These are phyloP conservation scores for Liparis tanakae DNA, from an alignment of 2,797 vertebrate genomes.

Conservation along the genomic window DNA sequence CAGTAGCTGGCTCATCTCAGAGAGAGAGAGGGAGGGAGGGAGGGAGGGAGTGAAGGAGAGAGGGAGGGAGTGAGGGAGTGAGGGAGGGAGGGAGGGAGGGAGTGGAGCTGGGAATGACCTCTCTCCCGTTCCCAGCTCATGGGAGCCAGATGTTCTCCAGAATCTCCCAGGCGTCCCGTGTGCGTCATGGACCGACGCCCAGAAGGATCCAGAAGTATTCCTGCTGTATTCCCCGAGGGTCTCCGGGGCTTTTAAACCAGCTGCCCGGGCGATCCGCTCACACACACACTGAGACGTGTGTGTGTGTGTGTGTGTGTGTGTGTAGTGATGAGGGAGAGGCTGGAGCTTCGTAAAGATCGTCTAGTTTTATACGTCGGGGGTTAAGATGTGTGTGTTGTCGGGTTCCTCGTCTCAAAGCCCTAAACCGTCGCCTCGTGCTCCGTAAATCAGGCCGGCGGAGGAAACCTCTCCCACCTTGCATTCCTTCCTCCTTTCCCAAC, in stretches of 20 bases:
- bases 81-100: not conserved
- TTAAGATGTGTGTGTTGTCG: constrained; percentile 7
- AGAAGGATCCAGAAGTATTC: constrained; percentile 46
- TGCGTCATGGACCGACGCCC: constrained; percentile 53
- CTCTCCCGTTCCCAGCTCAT: constrained; percentile 51
- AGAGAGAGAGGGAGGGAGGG: constrained; percentile 31
- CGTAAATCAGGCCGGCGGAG: constrained; percentile 35
- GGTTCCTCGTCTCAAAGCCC: constrained; percentile 16
- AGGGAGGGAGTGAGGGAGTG: constrained; percentile 3
- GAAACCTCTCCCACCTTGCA: constrained; percentile 22
- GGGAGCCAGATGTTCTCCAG: constrained; percentile 75
- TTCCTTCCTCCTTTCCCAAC: constrained; percentile 46
- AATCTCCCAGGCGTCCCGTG: constrained; percentile 61
- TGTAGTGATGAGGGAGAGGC: not conserved
- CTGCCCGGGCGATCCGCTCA: constrained; percentile 39
- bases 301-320: constrained; percentile 32
- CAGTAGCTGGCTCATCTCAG: constrained; percentile 55
- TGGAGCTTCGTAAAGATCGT: constrained; percentile 1
- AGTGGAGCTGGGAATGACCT: constrained; percentile 60
- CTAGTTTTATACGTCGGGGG: constrained; percentile 8
- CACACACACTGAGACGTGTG: constrained; percentile 23
- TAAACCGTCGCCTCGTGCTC: constrained; percentile 10
- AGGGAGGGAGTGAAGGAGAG: not conserved
- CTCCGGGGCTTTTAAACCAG: constrained; percentile 45
- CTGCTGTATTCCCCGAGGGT: constrained; percentile 40